These are phyloP conservation scores for Sesamia inferens DNA, from an alignment of 2,888 invertebrate genomes.

Conservation along the genomic window DNA sequence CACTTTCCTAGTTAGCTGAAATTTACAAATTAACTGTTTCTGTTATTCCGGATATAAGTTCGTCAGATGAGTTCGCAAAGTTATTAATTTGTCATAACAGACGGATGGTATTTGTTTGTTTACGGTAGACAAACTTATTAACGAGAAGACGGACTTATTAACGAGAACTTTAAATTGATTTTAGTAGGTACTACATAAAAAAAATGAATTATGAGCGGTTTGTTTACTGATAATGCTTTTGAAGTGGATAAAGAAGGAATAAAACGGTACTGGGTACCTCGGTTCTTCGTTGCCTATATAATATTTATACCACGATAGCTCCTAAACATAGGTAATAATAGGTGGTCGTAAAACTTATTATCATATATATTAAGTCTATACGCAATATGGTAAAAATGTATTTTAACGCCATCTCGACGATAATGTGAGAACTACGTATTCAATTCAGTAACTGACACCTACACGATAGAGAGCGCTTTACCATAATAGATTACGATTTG, in stretches of 20 bases:
- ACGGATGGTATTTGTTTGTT: constrained; percentile 4
- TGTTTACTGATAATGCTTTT: too few species aligned
- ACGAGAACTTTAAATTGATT: background rate
- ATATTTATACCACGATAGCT: background rate
- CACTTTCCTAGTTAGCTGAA: constrained; percentile 39
- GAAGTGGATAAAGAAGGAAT: background rate
- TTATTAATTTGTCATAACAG: constrained; percentile 12
- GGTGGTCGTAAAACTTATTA: too few species aligned
- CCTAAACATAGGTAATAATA: too few species aligned
- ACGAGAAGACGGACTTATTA: background rate
- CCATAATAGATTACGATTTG: background rate
- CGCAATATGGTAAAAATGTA: background rate
- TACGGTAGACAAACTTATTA: background rate
- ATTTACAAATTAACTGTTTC: constrained; percentile 50
- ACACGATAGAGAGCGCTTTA: background rate
- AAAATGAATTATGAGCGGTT: background rate
- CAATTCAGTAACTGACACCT: background rate
- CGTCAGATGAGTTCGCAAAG: constrained; percentile 4
- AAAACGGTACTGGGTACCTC: background rate
- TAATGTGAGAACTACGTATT: background rate
- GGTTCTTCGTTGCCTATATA: background rate
- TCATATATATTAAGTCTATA: background rate
- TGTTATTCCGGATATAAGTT: constrained; percentile 22
- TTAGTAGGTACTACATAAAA: background rate
- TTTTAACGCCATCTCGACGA: constrained; percentile 22